These are phyloP conservation scores for Theodoxus fluviatilis DNA, from an alignment of 2,888 invertebrate species.

Conservation along the genomic window DNA sequence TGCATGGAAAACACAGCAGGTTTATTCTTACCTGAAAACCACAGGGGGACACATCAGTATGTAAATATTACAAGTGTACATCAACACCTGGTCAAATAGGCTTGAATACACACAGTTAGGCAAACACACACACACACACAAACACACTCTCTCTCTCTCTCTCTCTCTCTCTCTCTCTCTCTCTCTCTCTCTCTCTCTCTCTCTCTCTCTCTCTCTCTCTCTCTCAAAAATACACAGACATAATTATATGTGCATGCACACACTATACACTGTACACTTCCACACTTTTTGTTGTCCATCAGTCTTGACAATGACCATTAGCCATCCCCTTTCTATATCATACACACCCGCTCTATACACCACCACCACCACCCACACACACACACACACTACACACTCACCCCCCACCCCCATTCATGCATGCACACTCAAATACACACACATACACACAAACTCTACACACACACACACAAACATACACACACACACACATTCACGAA, in stretches of 20 bases:
- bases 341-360: too few relatives aligned
- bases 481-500: not conserved
- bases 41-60: not conserved
- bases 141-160: not conserved
- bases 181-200: not conserved
- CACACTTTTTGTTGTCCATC: not conserved
- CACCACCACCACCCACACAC: too few relatives aligned
- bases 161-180: not conserved
- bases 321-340: too few relatives aligned
- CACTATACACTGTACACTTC: not conserved
- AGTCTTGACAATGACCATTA: too few relatives aligned
- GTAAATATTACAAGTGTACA: not conserved
- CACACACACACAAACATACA: too few relatives aligned
- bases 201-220: constrained; percentile 2
- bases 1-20: too few relatives aligned
- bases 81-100: not conserved
- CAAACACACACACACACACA: not conserved
- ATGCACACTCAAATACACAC: too few relatives aligned
- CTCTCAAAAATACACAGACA: not conserved
- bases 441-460: too few relatives aligned
- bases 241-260: not conserved
- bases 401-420: too few relatives aligned
- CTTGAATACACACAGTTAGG: not conserved
- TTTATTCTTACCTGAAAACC: too few relatives aligned
- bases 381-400: too few relatives aligned